These are phyloP conservation scores for Cynaeus angustus DNA, from an alignment of 2,888 invertebrate species.

Conservation along the genomic window DNA sequence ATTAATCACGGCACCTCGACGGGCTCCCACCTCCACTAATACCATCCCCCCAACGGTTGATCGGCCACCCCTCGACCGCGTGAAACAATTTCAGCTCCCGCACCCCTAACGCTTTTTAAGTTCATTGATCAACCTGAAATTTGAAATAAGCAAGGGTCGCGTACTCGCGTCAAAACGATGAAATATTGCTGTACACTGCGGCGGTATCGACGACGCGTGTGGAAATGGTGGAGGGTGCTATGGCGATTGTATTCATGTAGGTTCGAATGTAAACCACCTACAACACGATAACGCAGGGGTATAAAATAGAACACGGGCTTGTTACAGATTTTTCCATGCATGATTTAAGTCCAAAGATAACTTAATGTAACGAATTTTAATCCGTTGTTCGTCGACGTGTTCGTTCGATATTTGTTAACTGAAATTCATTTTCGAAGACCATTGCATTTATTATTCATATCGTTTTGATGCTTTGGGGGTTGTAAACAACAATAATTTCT, in stretches of 20 bases:
- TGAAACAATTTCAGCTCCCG: conserved; percentile 65
- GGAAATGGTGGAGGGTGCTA: conserved; percentile 58
- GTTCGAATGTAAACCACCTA: conserved; percentile 62
- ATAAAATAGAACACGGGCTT: conserved; percentile 56
- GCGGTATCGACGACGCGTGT: conserved; percentile 61
- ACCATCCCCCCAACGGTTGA: conserved; percentile 60
- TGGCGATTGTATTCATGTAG: conserved; percentile 61
- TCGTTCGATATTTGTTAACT: conserved; percentile 45
- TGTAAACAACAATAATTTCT: conserved; percentile 51
- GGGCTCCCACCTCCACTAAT: conserved; percentile 60
- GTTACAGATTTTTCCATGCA: conserved; percentile 57
- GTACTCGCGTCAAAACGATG: conserved; percentile 62
- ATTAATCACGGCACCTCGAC: conserved; percentile 75
- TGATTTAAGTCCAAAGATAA: conserved; percentile 55
- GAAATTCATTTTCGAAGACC: conserved; percentile 45
- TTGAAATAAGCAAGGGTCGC: conserved; percentile 63
- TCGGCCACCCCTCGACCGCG: conserved; percentile 65
- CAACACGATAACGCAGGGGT: conserved; percentile 60
- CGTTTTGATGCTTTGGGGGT: conserved; percentile 48
- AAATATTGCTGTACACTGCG: conserved; percentile 63
- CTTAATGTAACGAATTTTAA: conserved; percentile 52
- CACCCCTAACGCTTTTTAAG: conserved; percentile 62
- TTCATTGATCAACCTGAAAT: conserved; percentile 67
- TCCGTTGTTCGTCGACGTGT: conserved; percentile 42
- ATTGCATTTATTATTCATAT: conserved; percentile 51